Conservation (phyloP, 2,888 invertebrate species). For the Leptinotarsa rubiginosa region DNA sequence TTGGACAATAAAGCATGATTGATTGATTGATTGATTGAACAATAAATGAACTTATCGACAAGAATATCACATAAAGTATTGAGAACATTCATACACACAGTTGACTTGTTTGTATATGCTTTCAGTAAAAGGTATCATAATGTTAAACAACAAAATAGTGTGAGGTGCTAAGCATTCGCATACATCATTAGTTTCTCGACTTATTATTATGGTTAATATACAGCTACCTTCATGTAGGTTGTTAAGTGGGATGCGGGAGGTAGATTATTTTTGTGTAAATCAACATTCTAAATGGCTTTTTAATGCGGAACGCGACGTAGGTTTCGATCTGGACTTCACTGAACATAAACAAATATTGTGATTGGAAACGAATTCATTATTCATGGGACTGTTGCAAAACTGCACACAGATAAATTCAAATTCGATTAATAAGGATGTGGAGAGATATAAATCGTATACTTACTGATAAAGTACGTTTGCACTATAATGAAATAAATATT, state of each 20-base stretch:
- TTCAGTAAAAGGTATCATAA: conserved; percentile 2
- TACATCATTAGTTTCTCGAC: conserved; percentile 40
- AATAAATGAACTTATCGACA: no score
- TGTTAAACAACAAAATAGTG: background rate
- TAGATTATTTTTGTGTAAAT: conserved; percentile 45
- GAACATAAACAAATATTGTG: conserved; percentile 38
- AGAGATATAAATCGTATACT: conserved; percentile 2
- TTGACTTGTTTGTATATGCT: background rate
- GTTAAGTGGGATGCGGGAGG: conserved; percentile 50
- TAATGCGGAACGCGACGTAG: conserved; percentile 45
- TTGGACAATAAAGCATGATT: no score
- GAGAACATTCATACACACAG: background rate
- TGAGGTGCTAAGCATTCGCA: conserved; percentile 14
- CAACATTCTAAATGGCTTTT: conserved; percentile 44
- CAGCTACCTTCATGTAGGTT: conserved; percentile 46
- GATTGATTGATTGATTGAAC: no score
- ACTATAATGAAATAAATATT: conserved; percentile 6
- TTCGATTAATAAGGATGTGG: conserved; percentile 6
- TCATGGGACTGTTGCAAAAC: conserved; percentile 27
- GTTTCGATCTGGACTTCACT: conserved; percentile 42
- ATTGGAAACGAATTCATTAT: conserved; percentile 25
- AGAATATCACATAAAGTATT: no score
- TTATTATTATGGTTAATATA: conserved; percentile 40
- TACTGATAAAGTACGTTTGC: no score
- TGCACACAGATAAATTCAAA: conserved; percentile 7